These are phyloP conservation scores for Silvanus unidentatus DNA, from an alignment of 2,888 invertebrate species.

Conservation along the genomic window DNA sequence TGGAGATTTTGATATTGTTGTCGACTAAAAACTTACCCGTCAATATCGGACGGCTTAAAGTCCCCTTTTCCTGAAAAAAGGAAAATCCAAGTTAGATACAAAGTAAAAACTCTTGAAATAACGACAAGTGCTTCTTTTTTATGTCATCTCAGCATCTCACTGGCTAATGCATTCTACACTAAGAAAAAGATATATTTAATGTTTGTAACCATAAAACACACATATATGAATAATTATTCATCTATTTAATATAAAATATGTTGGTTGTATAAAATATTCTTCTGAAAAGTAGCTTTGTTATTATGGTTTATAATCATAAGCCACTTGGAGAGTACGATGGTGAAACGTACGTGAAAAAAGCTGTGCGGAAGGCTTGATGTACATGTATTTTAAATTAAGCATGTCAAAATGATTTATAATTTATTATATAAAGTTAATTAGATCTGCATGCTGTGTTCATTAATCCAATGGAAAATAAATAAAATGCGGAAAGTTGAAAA, in stretches of 20 bases:
- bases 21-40: constrained; percentile 58
- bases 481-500: neutral
- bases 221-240: constrained; percentile 21
- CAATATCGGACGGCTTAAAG: constrained; percentile 77
- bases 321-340: constrained; percentile 19
- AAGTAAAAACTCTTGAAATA: neutral
- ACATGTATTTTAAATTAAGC: constrained; percentile 27
- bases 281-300: too few relatives aligned
- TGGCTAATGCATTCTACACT: too few relatives aligned
- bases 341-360: neutral
- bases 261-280: too few relatives aligned
- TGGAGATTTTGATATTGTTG: neutral
- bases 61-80: constrained; percentile 65
- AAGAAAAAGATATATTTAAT: too few relatives aligned
- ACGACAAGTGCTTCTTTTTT: neutral
- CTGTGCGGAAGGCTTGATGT: too few relatives aligned
- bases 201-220: neutral
- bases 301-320: too few relatives aligned
- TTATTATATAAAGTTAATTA: too few relatives aligned
- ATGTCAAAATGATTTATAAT: constrained; percentile 25
- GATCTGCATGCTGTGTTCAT: too few relatives aligned
- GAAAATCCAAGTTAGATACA: constrained; percentile 3
- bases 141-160: too few relatives aligned
- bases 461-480: too few relatives aligned
- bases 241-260: constrained; percentile 18